Evolutionary conservation across 2,797 vertebrate species (phyloP), one percentile per base, ranked within the genome.

Genomic region (Atherinosoma microstoma): DNA sequence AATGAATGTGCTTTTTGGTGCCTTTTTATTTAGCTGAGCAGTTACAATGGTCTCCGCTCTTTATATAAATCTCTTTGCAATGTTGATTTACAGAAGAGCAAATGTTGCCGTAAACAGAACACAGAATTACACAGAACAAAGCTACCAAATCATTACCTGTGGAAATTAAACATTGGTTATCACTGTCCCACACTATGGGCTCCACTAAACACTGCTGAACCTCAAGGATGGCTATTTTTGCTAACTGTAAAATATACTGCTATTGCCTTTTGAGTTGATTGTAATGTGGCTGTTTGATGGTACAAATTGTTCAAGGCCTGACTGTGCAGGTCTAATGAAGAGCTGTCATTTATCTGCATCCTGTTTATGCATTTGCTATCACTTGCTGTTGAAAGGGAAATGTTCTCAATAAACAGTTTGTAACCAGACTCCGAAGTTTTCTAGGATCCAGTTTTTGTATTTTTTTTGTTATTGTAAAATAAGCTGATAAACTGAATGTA

Each of bases 231-330:
- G 59, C 34, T 67, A 27, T n/a, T 57, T 84, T 77, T 74, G 62
- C 62, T 60, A 66, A 65, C 51, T 81, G 54, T 81, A 60, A 75
- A 70, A 63, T 63, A 20, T 64, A 70, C 56, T 76, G 64, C 27
- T 76, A 42, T 82, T 86, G 70, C 69, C 61, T 83, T 80, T 80
- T 72, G 36, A 69, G 59, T 15, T 79, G 34, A 67, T 81, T 83
- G 68, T 78, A 64, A 67, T 75, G 70, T 15, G 36, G 61, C 3
- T 78, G 18, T 83, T 30, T 76, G 53, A 78, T 45, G 49, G 53
- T 75, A 62, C 56, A 75, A 73, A 60, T 54, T 3, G 16, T 60
- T 62, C 40, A 20, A 74, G 58, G 58, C 42, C 69, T n/a, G 20
- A n/a, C 18, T 7, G 16, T 6, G 18, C 47, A 70, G 22, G 34